Evolutionary conservation across 2,113 vertebrate genomes (phyloP).

Genomic region (Helogale parvula): DNA sequence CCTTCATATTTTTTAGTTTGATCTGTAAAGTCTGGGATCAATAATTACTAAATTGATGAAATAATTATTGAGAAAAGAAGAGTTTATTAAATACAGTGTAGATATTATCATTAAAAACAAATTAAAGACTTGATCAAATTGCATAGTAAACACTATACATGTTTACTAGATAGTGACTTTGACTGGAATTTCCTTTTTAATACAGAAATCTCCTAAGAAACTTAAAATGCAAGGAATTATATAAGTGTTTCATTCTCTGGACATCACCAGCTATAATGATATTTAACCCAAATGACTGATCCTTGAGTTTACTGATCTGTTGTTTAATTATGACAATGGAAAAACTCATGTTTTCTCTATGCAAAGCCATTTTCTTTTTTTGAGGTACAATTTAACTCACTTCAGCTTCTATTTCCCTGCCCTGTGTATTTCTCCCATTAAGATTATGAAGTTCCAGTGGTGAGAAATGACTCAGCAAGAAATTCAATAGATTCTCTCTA

Average conservation of each 20-base stretch:
- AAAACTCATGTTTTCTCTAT: background rate
- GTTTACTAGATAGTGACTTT: background rate
- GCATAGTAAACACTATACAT: background rate
- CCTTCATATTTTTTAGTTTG: background rate
- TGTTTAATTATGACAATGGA: background rate
- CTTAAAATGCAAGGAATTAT: background rate
- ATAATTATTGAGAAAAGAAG: conserved; percentile 29
- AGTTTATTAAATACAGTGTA: background rate
- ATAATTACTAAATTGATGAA: background rate
- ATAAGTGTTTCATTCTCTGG: background rate
- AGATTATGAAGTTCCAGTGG: background rate
- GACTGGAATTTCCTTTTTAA: background rate
- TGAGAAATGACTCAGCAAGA: conserved; percentile 44
- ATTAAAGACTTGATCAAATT: background rate
- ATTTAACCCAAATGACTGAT: background rate
- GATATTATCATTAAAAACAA: background rate
- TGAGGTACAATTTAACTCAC: background rate
- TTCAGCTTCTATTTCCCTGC: background rate
- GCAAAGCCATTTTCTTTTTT: background rate
- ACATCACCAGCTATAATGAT: background rate
- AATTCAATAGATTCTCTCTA: conserved; percentile 11
- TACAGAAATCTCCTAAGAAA: background rate
- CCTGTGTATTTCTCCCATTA: background rate
- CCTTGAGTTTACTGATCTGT: background rate
- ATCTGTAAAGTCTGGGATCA: background rate